Evolutionary conservation across 1,140 invertebrate species (phyloP).

Genomic region (Penaeus vannamei): DNA sequence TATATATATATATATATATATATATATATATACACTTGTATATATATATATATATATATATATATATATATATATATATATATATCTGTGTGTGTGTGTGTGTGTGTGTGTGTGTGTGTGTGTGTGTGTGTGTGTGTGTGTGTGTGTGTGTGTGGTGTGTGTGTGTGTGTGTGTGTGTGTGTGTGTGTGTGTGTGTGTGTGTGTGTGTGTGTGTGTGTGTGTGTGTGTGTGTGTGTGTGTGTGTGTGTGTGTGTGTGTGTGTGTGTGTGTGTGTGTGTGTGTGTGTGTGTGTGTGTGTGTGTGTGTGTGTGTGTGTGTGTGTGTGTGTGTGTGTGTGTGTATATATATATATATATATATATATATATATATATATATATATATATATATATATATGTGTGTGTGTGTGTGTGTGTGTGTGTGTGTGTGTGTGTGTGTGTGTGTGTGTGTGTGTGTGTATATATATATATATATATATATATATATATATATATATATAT

Average conservation of each 20-base stretch:
- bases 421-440: background rate
- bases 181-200: too few relatives aligned
- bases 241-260: too few relatives aligned
- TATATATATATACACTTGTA: background rate
- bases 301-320: too few relatives aligned
- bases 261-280: too few relatives aligned
- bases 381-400: constrained; percentile 5
- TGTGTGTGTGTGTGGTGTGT: background rate
- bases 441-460: background rate
- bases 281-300: background rate
- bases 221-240: too few relatives aligned
- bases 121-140: background rate
- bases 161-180: background rate
- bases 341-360: constrained; percentile 1
- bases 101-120: constrained; percentile 23
- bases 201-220: too few relatives aligned
- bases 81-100: background rate
- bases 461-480: constrained; percentile 19
- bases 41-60: background rate
- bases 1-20: background rate
- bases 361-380: constrained; percentile 24
- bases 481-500: background rate
- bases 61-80: background rate
- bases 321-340: background rate
- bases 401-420: background rate